Base-by-base conservation (phyloP, 1,140 invertebrate genomes). In the Dendroctonus ponderosae region DNA sequence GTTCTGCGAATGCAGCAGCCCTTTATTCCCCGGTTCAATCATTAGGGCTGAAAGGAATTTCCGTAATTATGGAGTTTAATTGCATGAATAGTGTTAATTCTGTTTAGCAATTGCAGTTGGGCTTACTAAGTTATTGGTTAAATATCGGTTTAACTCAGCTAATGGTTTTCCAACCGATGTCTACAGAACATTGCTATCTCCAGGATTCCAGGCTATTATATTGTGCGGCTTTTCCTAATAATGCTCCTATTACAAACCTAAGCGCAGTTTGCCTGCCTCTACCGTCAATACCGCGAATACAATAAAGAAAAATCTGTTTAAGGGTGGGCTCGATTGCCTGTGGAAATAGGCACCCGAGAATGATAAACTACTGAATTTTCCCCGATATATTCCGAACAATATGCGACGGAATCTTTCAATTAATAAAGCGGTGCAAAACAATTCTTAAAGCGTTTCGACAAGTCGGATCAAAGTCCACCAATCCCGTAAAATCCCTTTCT, bases 361-460 rank as follows among this genome's bases (percentile, higher is more conserved):
- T 26, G 26, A 26, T 26, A 26, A 46, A 46, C 8, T 46, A 46
- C 43, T 46, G n/a, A 46, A 46, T 46, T 46, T 12, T 2, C n/a
- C n/a, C 43, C 43, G 43, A 46, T 12, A 46, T 46, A 46, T 46
- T 46, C 43, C 8, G n/a, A 46, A 8, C 43, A 46, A 46, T 46
- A 46, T 46, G 43, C 26, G 26, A 46, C 43, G 43, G 12, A 46
- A 12, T 12, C 8, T 2, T 51, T 15, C 7, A 11, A 51, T 51
- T 51, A 51, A 51, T 15, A 51, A 51, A 51, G 49, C 14, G 5
- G 14, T 12, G 7, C 15, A 51, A 51, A 15, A 51, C 14, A 12
- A 15, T 57, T n/a, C 40, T 37, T 37, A 57, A 57, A 57, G 54
- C 54, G 41, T 57, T 57, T 57, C 54, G 54, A 57, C 54, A 57